Evolutionary conservation across 2,888 invertebrate species (phyloP), one percentile per base, ranked within the genome.

Genomic region (Drosophila emarginata): DNA sequence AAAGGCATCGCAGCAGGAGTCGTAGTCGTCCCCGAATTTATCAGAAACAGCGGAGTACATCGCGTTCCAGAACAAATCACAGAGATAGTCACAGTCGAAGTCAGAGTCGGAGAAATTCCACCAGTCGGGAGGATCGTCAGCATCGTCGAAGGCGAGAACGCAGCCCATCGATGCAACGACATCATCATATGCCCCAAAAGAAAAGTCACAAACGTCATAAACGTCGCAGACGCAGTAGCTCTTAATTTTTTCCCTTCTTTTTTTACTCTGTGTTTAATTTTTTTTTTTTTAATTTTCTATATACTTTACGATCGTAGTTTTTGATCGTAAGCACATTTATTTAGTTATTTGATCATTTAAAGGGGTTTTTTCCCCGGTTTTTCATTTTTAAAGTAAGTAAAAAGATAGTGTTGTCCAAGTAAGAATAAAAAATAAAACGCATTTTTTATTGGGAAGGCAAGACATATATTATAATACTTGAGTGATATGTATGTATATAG

Each of bases 181-280:
- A 71, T 18, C 72, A 72, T 1, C 73, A 75, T 23, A 37, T 65
- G 36, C 70, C 74, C 67, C 66, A 67, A 64, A 82, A 82, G 66
- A 76, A 73, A 66, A 75, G 67, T 54, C 86, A 84, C 69, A 83
- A 87, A 56, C 82, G 80, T 0, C 86, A 82, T 64, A 82, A 87
- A 32, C 72, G 79, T 15, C 78, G 83, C 1, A 60, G 78, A 1
- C 83, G 71, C 61, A 87, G 80, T 61, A 76, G 75, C 32, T 82
- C 87, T 12, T 60, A 64, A 57, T 73, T 18, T 51, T 32, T 32
- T 32, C 32, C 9, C 32, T 18, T 54, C 28, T 14, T 32, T 14
- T 2, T 53, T 23, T 14, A 6, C 3, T 23, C 4, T 23, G 23
- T 23, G 2, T 23, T 4, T 4, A 0, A 26, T 26, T 26, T 26